phyloP scores from a whole-genome alignment of 2,888 invertebrate species.

The Steinernema carpocapsae region DNA sequence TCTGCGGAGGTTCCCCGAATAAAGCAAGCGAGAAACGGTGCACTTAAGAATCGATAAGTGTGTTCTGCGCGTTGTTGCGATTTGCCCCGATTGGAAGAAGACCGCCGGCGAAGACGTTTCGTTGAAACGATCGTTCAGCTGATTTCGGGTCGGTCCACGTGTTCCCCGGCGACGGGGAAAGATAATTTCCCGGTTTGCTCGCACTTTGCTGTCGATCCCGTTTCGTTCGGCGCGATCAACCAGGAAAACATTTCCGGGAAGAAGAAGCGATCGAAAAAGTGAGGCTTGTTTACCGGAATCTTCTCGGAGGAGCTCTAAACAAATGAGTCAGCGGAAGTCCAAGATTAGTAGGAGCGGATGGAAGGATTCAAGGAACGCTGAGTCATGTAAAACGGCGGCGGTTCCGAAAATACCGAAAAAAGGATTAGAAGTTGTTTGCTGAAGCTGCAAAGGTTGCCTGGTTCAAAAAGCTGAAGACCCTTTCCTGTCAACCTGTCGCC shows the following conservation, averaged over 20 bases:
- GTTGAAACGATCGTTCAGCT: constrained; percentile 27
- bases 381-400: not conserved
- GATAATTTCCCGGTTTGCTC: not conserved
- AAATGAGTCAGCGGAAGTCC: not conserved
- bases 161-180: not conserved
- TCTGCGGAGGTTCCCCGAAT: not conserved
- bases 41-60: constrained; percentile 2
- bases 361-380: not conserved
- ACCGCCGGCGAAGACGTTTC: constrained; percentile 12
- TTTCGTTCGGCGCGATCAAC: too few relatives aligned
- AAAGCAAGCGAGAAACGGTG: constrained; percentile 11
- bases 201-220: too few relatives aligned
- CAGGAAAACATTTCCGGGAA: too few relatives aligned
- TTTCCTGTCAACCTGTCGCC: too few relatives aligned
- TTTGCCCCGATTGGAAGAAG: not conserved
- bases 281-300: too few relatives aligned
- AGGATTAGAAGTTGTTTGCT: too few relatives aligned
- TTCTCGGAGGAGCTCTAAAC: too few relatives aligned
- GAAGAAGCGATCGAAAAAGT: too few relatives aligned
- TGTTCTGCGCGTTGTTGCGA: not conserved
- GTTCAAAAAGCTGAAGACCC: too few relatives aligned
- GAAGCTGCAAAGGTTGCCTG: too few relatives aligned
- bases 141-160: constrained; percentile 25
- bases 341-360: not conserved
- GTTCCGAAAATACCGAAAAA: too few relatives aligned